A percentile compares a stretch with the other conserved stretches of the same genome.
These are phyloP conservation scores for Elgonia sp. DNA, from an alignment of 2,888 invertebrate species.

Conservation along the genomic window DNA sequence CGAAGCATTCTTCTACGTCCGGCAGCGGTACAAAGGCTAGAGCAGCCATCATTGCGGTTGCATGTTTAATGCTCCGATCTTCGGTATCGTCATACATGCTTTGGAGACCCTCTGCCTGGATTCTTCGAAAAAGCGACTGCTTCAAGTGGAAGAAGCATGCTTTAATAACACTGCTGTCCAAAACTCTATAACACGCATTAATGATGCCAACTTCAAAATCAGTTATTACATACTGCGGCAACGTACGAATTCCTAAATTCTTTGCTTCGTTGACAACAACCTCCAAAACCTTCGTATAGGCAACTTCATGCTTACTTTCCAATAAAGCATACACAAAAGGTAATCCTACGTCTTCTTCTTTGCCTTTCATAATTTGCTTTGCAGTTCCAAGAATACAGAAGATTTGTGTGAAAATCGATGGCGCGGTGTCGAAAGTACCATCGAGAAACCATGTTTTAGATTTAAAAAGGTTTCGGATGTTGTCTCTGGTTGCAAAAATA, in stretches of 20 bases:
- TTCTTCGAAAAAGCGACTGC: slow-evolving; percentile 28
- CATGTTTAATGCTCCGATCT: slow-evolving; percentile 31
- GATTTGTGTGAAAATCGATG: slow-evolving; percentile 41
- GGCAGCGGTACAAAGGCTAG: slow-evolving; percentile 24
- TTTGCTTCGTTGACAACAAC: neutral
- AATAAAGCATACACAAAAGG: slow-evolving; percentile 56
- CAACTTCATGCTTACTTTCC: slow-evolving; percentile 16
- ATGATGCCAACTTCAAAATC: slow-evolving; percentile 44
- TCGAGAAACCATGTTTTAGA: slow-evolving; percentile 43
- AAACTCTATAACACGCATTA: slow-evolving; percentile 25
- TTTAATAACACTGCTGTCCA: neutral
- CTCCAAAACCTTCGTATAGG: slow-evolving; percentile 27
- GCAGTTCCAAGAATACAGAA: slow-evolving; percentile 41
- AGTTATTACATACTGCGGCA: slow-evolving; percentile 16
- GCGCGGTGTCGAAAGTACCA: slow-evolving; percentile 49
- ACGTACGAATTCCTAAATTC: slow-evolving; percentile 13
- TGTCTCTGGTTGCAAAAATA: slow-evolving; percentile 43
- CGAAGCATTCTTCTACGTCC: neutral
- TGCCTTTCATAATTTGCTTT: neutral
- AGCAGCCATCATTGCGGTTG: slow-evolving; percentile 32
- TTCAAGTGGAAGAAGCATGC: slow-evolving; percentile 43
- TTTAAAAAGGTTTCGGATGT: slow-evolving; percentile 19
- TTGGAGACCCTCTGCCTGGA: slow-evolving; percentile 32
- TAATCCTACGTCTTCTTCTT: slow-evolving; percentile 29
- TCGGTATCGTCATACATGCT: slow-evolving; percentile 11